These are phyloP conservation scores for Hyles vespertilio DNA, from an alignment of 1,140 invertebrate species.

Conservation along the genomic window DNA sequence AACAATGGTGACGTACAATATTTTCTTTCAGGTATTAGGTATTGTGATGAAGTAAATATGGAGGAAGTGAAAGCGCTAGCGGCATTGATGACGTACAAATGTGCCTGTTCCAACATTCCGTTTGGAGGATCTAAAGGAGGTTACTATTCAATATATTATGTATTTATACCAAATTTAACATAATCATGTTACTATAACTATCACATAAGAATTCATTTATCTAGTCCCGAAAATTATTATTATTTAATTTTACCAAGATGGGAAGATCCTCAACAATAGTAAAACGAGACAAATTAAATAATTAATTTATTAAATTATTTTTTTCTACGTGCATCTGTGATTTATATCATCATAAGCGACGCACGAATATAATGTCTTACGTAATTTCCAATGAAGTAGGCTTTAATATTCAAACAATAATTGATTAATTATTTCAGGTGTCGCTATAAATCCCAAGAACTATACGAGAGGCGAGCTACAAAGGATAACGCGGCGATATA, in stretches of 20 bases:
- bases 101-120: slow-evolving; percentile 89
- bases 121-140: slow-evolving; percentile 91
- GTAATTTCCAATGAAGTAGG: not conserved
- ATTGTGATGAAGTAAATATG: slow-evolving; percentile 81
- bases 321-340: too few relatives aligned
- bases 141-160: slow-evolving; percentile 13
- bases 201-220: too few relatives aligned
- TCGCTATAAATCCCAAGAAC: slow-evolving; percentile 88
- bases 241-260: too few relatives aligned
- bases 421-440: slow-evolving; percentile 42
- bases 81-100: slow-evolving; percentile 90
- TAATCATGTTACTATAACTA: not conserved
- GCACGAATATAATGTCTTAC: not conserved
- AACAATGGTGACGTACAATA: not conserved
- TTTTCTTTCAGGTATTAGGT: slow-evolving; percentile 83
- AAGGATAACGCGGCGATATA: slow-evolving; percentile 90
- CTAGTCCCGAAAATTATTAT: too few relatives aligned
- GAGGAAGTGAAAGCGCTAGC: slow-evolving; percentile 91
- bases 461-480: slow-evolving; percentile 89
- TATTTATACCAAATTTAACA: not conserved
- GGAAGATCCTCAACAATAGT: too few relatives aligned
- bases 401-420: slow-evolving; percentile 7
- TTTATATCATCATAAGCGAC: too few relatives aligned
- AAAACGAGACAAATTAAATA: too few relatives aligned
- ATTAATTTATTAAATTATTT: too few relatives aligned